Conservation (phyloP, 2,797 vertebrate genomes). For the Characodon lateralis region DNA sequence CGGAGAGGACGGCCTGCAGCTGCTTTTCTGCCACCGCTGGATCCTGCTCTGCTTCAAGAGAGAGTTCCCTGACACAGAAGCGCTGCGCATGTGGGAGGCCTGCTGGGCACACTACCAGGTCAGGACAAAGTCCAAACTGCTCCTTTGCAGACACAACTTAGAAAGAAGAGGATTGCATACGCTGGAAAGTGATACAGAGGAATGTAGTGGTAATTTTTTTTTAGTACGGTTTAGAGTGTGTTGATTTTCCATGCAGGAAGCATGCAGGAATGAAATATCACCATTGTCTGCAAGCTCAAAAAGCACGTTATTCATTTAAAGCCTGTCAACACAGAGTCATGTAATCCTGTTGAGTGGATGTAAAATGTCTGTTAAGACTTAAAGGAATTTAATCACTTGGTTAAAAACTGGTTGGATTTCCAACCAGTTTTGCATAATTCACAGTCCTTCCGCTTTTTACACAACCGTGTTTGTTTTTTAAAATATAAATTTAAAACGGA, state of each 20-base stretch:
- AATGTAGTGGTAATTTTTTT: not conserved
- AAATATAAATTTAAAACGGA: not conserved
- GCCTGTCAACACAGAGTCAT: conserved; percentile 9
- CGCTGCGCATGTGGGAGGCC: conserved; percentile 97
- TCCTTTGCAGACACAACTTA: conserved; percentile 23
- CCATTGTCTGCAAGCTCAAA: not conserved
- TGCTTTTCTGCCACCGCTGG: conserved; percentile 99
- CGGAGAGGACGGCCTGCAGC: conserved; percentile 95
- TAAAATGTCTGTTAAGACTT: conserved; percentile 25
- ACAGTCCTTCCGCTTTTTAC: not conserved
- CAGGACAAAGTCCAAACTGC: conserved; percentile 31
- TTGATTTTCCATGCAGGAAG: not conserved
- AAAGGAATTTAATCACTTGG: conserved; percentile 17
- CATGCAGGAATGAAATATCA: not conserved
- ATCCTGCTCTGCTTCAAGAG: conserved; percentile 97
- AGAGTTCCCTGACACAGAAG: conserved; percentile 94
- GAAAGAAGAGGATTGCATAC: conserved; percentile 27
- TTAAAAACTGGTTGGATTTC: conserved; percentile 18
- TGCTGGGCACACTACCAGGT: conserved; percentile 99
- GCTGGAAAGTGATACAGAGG: not conserved
- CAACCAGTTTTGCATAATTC: conserved; percentile 6
- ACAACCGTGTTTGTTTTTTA: not conserved
- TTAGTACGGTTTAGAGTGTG: not conserved
- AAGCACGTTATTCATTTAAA: conserved; percentile 24
- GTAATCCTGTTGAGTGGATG: conserved; percentile 42